Base-by-base conservation (phyloP, 2,797 vertebrate genomes). In the Botia kubotai region DNA sequence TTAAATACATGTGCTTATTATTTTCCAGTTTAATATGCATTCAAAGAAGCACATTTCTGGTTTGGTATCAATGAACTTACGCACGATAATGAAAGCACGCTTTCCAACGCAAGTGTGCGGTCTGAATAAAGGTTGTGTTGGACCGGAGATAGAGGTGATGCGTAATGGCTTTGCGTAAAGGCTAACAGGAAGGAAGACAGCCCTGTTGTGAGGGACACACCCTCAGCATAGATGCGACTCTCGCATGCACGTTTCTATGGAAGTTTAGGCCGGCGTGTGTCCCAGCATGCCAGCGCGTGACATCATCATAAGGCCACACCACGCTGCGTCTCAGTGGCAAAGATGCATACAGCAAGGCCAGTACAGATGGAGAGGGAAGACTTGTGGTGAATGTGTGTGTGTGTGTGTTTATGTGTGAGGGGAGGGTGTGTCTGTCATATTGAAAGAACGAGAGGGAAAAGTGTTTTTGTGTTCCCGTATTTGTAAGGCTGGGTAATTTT, bases 331-430 rank as follows among this genome's bases (percentile, higher is more conserved):
- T 79, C 77, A 79, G 57, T 79, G 77, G 77, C 10, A n/a, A 26
- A 71, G 66, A 71, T 62, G 46, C 43, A 13, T 36, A 67, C 19
- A 65, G 52, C 36, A 23, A 11, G 16, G 75, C 36, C 75, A 62
- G 77, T 62, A 13, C 67, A 79, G 77, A 72, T 79, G 68, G 77
- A 79, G 43, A 60, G 39, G 71, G 67, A 71, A 71, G 67, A 72
- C 48, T 14, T 72, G 6, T 53, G 60, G 77, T 65, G 48, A 67
- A 29, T 33, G 63, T 52, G 60, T 52, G 67, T 50, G 36, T 23
- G 17, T 43, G 33, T 21, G 14, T 36, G 33, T 36, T 2, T 36
- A 6, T 36, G 36, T 36, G 36, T 36, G 36, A 2, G 36, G 16
- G 4, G 46, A 53, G 14, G 21, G 13, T 43, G 39, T 43, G 39